A percentile compares a stretch with the other conserved stretches of the same genome.
phyloP scores from a whole-genome alignment of 2,113 vertebrate species.

The Potamarius usumacintae region DNA sequence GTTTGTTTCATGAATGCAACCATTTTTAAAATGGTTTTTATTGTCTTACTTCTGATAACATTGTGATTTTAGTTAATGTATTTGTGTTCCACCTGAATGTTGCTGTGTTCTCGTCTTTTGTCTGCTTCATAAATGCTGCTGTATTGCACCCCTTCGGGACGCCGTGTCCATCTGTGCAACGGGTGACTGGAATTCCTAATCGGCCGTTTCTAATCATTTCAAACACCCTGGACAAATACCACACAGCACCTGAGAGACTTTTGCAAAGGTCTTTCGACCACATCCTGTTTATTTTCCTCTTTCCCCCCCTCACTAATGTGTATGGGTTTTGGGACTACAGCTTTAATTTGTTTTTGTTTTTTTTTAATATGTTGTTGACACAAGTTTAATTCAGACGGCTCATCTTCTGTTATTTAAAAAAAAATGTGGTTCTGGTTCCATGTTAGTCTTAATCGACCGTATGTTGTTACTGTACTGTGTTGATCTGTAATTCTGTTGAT shows the following conservation, averaged over 20 bases:
- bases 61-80: background rate
- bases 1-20: background rate
- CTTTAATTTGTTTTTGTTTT: background rate
- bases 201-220: constrained; percentile 11
- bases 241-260: background rate
- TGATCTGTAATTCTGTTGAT: background rate
- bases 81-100: background rate
- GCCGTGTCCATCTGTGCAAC: constrained; percentile 5
- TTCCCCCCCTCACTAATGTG: background rate
- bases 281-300: background rate
- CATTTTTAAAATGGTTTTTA: background rate
- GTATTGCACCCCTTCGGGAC: background rate
- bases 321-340: background rate
- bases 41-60: no score
- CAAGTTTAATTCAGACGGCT: background rate
- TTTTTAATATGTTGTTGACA: background rate
- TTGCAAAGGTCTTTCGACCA: background rate
- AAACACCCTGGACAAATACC: constrained; percentile 9
- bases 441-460: background rate
- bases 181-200: constrained; percentile 18
- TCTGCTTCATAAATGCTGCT: background rate
- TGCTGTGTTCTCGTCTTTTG: background rate
- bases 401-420: background rate
- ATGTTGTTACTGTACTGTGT: background rate
- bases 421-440: background rate